Conservation (phyloP, 1,140 invertebrate species). For the Phthorimaea operculella region DNA sequence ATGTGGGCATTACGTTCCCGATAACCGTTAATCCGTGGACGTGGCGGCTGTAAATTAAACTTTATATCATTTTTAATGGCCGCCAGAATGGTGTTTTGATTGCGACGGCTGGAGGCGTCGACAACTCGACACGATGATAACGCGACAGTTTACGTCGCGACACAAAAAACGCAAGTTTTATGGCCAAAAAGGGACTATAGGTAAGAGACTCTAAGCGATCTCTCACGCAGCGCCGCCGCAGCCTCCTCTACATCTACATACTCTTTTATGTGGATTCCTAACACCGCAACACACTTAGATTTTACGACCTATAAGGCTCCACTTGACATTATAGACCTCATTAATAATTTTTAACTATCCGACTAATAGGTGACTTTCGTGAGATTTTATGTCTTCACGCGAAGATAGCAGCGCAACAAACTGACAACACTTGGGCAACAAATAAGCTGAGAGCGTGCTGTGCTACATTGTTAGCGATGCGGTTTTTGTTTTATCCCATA, state of each 20-base stretch:
- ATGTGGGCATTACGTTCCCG: conserved; percentile 55
- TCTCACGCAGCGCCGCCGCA: conserved; percentile 26
- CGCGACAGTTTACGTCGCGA: conserved; percentile 45
- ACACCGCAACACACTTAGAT: conserved; percentile 47
- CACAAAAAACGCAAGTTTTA: conserved; percentile 60
- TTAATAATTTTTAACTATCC: conserved; percentile 51
- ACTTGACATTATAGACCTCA: conserved; percentile 40
- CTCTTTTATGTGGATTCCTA: conserved; percentile 51
- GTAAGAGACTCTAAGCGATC: conserved; percentile 14
- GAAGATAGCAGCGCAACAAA: not conserved
- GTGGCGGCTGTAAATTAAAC: conserved; percentile 61
- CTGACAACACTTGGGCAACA: not conserved
- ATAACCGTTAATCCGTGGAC: conserved; percentile 60
- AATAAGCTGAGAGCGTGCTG: not conserved
- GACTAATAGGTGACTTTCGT: conserved; percentile 24
- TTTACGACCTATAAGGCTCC: conserved; percentile 49
- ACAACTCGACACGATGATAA: conserved; percentile 65
- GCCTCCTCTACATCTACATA: conserved; percentile 19
- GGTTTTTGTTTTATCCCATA: conserved; percentile 33
- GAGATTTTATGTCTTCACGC: conserved; percentile 1
- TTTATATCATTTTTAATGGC: conserved; percentile 68
- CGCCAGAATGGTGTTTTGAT: conserved; percentile 64
- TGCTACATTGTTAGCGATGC: not conserved
- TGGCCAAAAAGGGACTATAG: conserved; percentile 48
- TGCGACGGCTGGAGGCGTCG: conserved; percentile 64